These are phyloP conservation scores for Drosophila austrosaltans DNA, from an alignment of 2,888 invertebrate species.

Conservation along the genomic window DNA sequence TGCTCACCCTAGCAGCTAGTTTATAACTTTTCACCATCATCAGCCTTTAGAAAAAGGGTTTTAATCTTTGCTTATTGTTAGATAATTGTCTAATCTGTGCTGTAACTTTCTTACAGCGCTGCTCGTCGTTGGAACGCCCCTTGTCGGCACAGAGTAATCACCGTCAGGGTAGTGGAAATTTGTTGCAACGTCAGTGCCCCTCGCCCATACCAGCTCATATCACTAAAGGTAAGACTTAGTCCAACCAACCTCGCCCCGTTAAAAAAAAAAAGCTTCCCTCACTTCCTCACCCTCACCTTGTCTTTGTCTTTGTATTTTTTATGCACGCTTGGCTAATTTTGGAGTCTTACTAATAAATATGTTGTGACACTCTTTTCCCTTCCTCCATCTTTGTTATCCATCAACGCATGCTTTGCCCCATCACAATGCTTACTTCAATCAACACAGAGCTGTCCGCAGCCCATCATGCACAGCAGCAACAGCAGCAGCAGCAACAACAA, in stretches of 20 bases:
- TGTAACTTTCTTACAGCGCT: conserved; percentile 84
- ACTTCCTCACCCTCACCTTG: conserved; percentile 1
- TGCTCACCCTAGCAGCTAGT: conserved; percentile 19
- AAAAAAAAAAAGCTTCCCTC: background rate
- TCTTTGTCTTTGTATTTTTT: conserved; percentile 54
- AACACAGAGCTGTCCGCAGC: conserved; percentile 80
- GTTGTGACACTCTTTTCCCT: conserved; percentile 53
- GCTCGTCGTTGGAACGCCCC: conserved; percentile 94
- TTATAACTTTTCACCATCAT: conserved; percentile 41
- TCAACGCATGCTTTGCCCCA: conserved; percentile 61
- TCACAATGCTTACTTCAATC: conserved; percentile 45
- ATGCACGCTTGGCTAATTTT: conserved; percentile 65
- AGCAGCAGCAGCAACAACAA: conserved; percentile 59
- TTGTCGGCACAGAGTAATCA: conserved; percentile 85
- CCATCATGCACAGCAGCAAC: conserved; percentile 80
- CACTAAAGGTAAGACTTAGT: conserved; percentile 86
- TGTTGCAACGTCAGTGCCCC: conserved; percentile 86
- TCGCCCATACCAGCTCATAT: conserved; percentile 90
- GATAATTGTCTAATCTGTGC: conserved; percentile 3
- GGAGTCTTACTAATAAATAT: conserved; percentile 68
- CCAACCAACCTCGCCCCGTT: no score
- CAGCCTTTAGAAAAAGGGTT: background rate
- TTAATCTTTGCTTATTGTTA: background rate
- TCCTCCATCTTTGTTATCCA: conserved; percentile 15
- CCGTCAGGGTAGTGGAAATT: conserved; percentile 77